Evolutionary conservation across 2,888 invertebrate genomes (phyloP).

Genomic region (Eurytoma adleriae): DNA sequence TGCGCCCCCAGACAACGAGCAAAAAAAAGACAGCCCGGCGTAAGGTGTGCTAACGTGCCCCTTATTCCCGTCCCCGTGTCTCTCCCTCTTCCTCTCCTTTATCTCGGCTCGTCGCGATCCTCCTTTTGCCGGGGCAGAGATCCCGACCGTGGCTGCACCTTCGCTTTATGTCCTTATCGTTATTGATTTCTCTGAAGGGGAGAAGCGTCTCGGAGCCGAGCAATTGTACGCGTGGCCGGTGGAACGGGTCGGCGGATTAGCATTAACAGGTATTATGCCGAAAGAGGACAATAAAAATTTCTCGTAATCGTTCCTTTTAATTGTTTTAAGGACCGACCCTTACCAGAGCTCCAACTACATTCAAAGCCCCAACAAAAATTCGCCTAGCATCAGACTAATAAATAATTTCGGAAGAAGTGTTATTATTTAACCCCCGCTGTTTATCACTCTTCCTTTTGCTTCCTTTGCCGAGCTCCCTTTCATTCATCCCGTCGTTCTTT

Average conservation of each 20-base stretch:
- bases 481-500: conserved; percentile 43
- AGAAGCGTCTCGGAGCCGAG: neutral
- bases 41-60: conserved; percentile 34
- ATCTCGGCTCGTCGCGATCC: conserved; percentile 7
- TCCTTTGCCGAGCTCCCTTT: conserved; percentile 39
- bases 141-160: neutral
- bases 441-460: conserved; percentile 49
- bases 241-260: conserved; percentile 22
- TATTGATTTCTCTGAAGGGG: conserved; percentile 49
- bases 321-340: neutral
- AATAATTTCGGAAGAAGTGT: conserved; percentile 36
- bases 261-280: conserved; percentile 17
- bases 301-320: too few relatives aligned
- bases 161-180: conserved; percentile 42
- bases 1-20: conserved; percentile 51
- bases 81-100: conserved; percentile 4
- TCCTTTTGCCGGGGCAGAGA: neutral
- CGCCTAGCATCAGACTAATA: conserved; percentile 26
- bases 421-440: conserved; percentile 54
- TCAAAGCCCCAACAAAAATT: neutral
- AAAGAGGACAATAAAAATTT: neutral
- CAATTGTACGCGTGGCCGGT: neutral
- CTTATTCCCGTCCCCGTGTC: neutral
- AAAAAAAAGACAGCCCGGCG: conserved; percentile 23
- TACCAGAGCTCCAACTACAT: too few relatives aligned